phyloP scores from a whole-genome alignment of 2,113 vertebrate species.

The Macquaria ambigua region DNA sequence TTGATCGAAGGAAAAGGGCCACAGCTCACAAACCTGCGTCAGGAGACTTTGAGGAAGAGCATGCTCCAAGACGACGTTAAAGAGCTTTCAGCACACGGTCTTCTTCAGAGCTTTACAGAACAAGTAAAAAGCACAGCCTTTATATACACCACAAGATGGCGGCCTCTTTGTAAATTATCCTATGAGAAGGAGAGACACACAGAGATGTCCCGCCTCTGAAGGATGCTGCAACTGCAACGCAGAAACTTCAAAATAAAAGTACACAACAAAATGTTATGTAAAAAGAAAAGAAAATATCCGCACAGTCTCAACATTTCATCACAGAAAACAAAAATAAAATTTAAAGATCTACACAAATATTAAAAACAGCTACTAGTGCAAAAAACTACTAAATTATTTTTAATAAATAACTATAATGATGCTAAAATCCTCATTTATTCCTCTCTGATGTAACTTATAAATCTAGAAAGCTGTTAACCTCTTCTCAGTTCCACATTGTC shows the following conservation, averaged over 20 bases:
- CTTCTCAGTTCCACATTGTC: no score
- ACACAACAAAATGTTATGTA: no score
- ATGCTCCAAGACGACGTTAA: not conserved
- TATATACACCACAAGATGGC: not conserved
- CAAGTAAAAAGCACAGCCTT: not conserved
- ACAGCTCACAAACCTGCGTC: not conserved
- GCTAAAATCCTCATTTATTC: not conserved
- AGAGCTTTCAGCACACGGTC: not conserved
- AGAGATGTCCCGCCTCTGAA: not conserved
- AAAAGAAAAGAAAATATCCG: not conserved
- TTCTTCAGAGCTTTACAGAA: no score
- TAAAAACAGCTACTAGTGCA: no score
- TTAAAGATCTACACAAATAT: no score
- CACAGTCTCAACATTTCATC: not conserved
- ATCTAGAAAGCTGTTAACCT: no score
- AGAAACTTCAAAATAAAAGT: conserved; percentile 19
- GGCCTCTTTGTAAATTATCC: not conserved
- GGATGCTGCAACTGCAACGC: not conserved
- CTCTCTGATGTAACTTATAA: not conserved
- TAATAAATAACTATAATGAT: no score
- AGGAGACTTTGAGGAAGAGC: not conserved
- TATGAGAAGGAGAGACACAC: not conserved
- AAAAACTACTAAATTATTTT: no score
- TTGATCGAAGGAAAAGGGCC: not conserved
- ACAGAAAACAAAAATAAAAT: not conserved